Evolutionary conservation across 2,888 invertebrate genomes (phyloP).

Genomic region (Cerceris ruficornis): DNA sequence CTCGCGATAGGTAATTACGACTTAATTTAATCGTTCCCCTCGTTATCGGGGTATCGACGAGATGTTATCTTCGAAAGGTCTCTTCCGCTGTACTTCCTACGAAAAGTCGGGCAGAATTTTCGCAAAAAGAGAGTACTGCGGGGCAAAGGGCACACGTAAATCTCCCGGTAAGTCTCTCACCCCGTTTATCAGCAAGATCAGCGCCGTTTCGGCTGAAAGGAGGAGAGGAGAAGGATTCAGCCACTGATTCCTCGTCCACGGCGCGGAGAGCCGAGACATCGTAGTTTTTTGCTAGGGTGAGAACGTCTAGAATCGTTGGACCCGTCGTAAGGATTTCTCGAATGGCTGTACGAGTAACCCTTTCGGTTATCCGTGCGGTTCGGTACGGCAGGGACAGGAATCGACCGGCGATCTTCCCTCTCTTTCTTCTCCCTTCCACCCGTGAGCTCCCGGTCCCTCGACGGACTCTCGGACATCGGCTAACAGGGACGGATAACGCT

Average conservation of each 20-base stretch:
- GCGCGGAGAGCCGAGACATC: conserved; percentile 9
- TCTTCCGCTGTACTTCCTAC: too few species aligned
- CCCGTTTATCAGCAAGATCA: conserved; percentile 59
- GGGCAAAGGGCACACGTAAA: conserved; percentile 38
- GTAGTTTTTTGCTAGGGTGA: conserved; percentile 23
- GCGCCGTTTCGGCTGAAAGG: conserved; percentile 20
- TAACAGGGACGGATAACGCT: conserved; percentile 65
- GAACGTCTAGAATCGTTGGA: conserved; percentile 22
- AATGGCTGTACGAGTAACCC: conserved; percentile 50
- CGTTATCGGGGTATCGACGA: too few species aligned
- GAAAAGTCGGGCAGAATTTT: too few species aligned
- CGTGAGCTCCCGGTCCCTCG: conserved; percentile 33
- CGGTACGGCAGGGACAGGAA: conserved; percentile 14
- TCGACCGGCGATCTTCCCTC: conserved; percentile 5
- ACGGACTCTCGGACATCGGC: conserved; percentile 62
- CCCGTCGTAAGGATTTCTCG: conserved; percentile 34
- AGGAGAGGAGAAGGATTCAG: conserved; percentile 4
- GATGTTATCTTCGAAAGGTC: too few species aligned
- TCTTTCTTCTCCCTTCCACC: conserved; percentile 19
- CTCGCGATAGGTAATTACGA: too few species aligned
- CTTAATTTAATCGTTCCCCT: too few species aligned
- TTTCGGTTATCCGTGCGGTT: conserved; percentile 56
- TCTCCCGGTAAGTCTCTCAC: conserved; percentile 32
- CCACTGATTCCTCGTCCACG: conserved; percentile 9
- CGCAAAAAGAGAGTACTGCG: conserved; percentile 6